phyloP scores from a whole-genome alignment of 1,140 invertebrate species.

The Hesperophylax magnus region DNA sequence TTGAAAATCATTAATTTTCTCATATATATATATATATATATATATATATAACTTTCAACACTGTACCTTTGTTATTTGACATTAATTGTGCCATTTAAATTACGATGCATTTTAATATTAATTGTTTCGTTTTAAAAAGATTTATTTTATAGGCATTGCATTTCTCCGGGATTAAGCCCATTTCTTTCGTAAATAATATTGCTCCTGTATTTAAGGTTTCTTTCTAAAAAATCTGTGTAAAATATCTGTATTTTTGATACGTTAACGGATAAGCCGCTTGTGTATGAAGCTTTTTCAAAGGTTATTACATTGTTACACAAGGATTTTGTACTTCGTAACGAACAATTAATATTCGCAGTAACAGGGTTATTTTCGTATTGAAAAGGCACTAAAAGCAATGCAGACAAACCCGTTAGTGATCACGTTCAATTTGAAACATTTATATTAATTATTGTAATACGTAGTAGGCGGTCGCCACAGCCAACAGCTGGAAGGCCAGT shows the following conservation, averaged over 20 bases:
- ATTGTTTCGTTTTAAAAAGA: constrained; percentile 20
- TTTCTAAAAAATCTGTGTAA: constrained; percentile 28
- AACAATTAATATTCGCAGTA: constrained; percentile 35
- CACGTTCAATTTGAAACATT: constrained; percentile 15
- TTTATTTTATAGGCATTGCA: constrained; percentile 17
- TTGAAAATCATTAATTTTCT: neutral
- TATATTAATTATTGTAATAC: neutral
- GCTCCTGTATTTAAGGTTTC: constrained; percentile 12
- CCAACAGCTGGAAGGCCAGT: constrained; percentile 28
- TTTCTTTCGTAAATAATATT: constrained; percentile 3
- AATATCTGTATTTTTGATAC: constrained; percentile 38
- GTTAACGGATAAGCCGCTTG: constrained; percentile 28
- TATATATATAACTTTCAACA: neutral
- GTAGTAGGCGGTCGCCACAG: constrained; percentile 5
- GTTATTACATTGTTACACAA: constrained; percentile 4
- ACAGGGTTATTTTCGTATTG: constrained; percentile 45
- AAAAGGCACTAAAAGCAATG: constrained; percentile 35
- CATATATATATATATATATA: too few species aligned
- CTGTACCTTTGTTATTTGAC: constrained; percentile 25
- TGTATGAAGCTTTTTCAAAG: constrained; percentile 35
- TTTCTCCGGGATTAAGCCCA: neutral
- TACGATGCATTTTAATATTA: constrained; percentile 5
- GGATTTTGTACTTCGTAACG: constrained; percentile 31
- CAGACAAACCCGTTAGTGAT: constrained; percentile 38
- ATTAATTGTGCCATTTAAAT: constrained; percentile 29